Evolutionary conservation across 1,140 invertebrate species (phyloP).

Genomic region (Drosophila biarmipes): DNA sequence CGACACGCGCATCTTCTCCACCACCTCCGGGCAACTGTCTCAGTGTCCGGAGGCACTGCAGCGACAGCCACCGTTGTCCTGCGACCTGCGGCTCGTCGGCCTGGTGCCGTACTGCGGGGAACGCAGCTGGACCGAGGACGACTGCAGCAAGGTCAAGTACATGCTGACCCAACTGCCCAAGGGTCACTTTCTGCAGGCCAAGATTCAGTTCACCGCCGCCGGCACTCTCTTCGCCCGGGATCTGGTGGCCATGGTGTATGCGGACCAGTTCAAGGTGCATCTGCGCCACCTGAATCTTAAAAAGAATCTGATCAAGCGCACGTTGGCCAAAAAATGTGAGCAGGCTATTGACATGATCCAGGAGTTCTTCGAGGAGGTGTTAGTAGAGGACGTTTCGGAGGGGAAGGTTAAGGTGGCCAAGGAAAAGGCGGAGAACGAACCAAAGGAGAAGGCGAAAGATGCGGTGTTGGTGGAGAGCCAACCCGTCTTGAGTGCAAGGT

Average conservation of each 20-base stretch:
- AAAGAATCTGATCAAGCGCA: neutral
- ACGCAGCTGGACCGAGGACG: neutral
- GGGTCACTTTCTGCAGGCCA: slow-evolving; percentile 7
- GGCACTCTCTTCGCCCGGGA: slow-evolving; percentile 2
- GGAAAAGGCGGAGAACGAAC: neutral
- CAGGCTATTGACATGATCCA: neutral
- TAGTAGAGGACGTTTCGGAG: no score
- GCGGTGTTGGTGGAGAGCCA: neutral
- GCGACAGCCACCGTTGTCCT: slow-evolving; percentile 3
- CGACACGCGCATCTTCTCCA: slow-evolving; percentile 43
- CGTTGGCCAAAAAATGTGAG: neutral
- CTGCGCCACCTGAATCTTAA: neutral
- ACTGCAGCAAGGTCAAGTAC: neutral
- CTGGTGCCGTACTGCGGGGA: slow-evolving; percentile 1
- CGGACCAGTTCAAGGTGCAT: neutral
- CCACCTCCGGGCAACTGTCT: slow-evolving; percentile 25
- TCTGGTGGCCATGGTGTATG: neutral
- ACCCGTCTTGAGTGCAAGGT: no score
- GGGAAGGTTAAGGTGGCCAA: no score
- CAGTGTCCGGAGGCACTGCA: slow-evolving; percentile 24
- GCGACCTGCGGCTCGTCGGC: slow-evolving; percentile 40
- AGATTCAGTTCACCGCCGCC: neutral
- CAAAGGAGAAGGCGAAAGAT: neutral
- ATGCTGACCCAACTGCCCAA: neutral
- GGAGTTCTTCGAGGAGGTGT: neutral